Conservation (phyloP, 2,888 invertebrate genomes). For the Catonia carolina region DNA sequence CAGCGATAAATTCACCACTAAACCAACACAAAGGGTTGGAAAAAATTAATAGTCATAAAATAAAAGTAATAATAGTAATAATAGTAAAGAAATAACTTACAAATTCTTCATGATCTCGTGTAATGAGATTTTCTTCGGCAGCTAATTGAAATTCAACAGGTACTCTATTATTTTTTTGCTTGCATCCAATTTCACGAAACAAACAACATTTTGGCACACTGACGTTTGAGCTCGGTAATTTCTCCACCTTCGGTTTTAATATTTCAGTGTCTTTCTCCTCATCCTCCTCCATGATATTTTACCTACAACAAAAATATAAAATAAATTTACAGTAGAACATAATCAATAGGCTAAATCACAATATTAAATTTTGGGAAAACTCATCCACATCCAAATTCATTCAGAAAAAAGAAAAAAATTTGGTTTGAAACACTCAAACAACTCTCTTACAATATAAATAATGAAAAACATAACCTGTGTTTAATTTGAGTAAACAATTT, state of each 20-base stretch:
- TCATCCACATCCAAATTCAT: too few species aligned
- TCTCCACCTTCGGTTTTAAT: background rate
- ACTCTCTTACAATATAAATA: too few species aligned
- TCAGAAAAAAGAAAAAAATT: too few species aligned
- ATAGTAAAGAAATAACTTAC: conserved; percentile 43
- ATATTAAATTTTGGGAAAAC: too few species aligned
- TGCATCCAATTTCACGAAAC: conserved; percentile 27
- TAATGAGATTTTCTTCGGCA: conserved; percentile 59
- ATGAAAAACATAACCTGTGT: too few species aligned
- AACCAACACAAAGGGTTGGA: too few species aligned
- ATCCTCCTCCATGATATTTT: background rate
- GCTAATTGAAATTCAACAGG: conserved; percentile 49
- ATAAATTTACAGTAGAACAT: too few species aligned
- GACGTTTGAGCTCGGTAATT: background rate
- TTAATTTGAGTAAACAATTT: too few species aligned
- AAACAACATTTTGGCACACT: conserved; percentile 20
- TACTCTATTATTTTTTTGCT: conserved; percentile 28
- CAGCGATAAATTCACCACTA: too few species aligned
- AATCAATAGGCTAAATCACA: too few species aligned
- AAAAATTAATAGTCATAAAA: background rate
- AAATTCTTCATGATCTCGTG: conserved; percentile 54
- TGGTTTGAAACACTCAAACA: too few species aligned
- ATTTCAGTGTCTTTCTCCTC: conserved; percentile 5
- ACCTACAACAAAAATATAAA: background rate
- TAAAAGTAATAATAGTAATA: background rate